A percentile compares a stretch with the other conserved stretches of the same genome.
Conservation (phyloP, 2,797 vertebrate genomes). For the Peromyscus aztecus region DNA sequence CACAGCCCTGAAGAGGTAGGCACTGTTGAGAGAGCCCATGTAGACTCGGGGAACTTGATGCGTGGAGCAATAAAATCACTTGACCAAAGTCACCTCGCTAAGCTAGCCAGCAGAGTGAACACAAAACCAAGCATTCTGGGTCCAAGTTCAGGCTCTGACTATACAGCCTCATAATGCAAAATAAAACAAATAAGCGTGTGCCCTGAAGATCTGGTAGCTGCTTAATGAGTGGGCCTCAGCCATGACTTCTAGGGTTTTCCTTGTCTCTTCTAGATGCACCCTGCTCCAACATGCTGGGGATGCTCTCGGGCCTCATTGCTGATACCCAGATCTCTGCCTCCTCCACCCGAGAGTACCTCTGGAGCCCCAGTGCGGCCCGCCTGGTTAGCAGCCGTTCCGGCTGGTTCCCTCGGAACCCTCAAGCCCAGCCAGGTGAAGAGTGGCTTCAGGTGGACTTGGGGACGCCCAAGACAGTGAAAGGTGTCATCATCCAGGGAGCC, state of each 20-base stretch:
- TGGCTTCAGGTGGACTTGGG: constrained; percentile 98
- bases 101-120: not conserved
- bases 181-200: too few relatives aligned
- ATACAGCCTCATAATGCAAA: not conserved
- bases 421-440: constrained; percentile 95
- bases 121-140: not conserved
- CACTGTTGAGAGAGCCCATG: not conserved
- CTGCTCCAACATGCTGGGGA: constrained; percentile 97
- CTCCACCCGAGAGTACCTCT: constrained; percentile 96
- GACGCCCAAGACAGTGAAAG: constrained; percentile 92
- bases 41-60: not conserved
- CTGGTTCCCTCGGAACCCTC: constrained; percentile 95
- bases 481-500: constrained; percentile 97
- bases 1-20: not conserved
- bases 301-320: constrained; percentile 96
- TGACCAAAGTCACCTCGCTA: not conserved
- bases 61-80: not conserved
- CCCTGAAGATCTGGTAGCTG: too few relatives aligned
- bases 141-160: not conserved
- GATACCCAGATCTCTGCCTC: constrained; percentile 97
- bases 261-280: constrained; percentile 91
- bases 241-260: not conserved
- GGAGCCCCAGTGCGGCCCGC: constrained; percentile 94
- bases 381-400: constrained; percentile 97
- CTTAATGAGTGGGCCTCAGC: not conserved